Percentiles rank a stretch among this genome's conserved stretches.
These are phyloP conservation scores for Caiman crocodilus DNA, from an alignment of 2,797 vertebrate genomes.

Conservation along the genomic window DNA sequence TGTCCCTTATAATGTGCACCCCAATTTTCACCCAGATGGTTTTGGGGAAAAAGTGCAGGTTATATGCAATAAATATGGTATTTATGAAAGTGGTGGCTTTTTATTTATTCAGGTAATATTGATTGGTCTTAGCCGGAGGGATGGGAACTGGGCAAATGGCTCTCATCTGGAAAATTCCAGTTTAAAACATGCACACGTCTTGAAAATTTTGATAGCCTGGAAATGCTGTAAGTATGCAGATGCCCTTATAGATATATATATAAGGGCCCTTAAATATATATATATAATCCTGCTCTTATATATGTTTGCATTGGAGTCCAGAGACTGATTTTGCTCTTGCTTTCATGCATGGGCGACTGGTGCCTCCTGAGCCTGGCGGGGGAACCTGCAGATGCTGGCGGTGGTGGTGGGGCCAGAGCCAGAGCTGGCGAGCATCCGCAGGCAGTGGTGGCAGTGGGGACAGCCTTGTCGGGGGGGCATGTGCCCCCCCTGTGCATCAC, in stretches of 20 bases:
- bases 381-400: too few species aligned
- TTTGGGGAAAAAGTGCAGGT: too few species aligned
- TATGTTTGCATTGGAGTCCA: too few species aligned
- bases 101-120: not conserved
- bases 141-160: not conserved
- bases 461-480: too few species aligned
- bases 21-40: too few species aligned
- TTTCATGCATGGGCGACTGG: too few species aligned
- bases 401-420: too few species aligned
- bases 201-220: not conserved
- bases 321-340: not conserved
- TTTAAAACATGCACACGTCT: not conserved
- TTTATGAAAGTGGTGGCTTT: not conserved
- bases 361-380: too few species aligned
- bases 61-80: not conserved
- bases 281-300: fast-evolving
- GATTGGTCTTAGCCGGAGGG: not conserved
- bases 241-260: not conserved
- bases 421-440: too few species aligned
- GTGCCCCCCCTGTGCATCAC: too few species aligned
- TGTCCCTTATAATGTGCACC: too few species aligned
- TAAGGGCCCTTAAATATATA: not conserved
- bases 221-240: not conserved
- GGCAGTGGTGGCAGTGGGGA: too few species aligned
- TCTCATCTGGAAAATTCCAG: constrained; percentile 39